Evolutionary conservation across 35 echinoderm and acorn worm genomes (phyloP), one percentile per base, ranked within the genome.

Genomic region (Ptychodera flava): DNA sequence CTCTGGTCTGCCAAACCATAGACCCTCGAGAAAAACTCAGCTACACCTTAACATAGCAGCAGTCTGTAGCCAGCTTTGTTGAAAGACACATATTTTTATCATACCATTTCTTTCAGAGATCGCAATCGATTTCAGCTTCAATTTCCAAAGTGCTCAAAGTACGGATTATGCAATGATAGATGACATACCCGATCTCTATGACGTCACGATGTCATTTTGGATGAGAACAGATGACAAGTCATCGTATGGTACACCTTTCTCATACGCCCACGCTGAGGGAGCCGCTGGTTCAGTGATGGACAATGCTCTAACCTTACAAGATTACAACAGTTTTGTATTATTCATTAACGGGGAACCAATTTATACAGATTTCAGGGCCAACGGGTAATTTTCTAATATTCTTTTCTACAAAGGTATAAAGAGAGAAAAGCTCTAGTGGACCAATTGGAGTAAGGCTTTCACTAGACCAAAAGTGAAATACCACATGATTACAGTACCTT

Each of bases 261-360:
- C 92, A 0, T 94, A 94, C 37, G 87, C 88, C 6, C 45, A 64
- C 22, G 77, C 82, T 0, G 33, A 31, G 16, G 36, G 33, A 0
- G 33, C 53, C 16, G 85, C 79, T 77, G 89, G 79, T 1, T 76
- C 34, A 2, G 80, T 90, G 16, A 35, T 90, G 14, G 92, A 94
- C 82, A 94, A 94, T 35, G 85, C 89, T n/a, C 37, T 94, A 16
- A 88, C 92, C 6, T 45, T 94, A 31, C 80, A 84, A 16, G 89
- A 94, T 80, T 94, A 94, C 82, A 94, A 94, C 53, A 94, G 82
- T 36, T 88, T 94, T 31, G 85, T 86, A 16, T 33, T 94, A 32
- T 87, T 80, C 76, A 31, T 94, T 30, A 94, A 94, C 82, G 92
- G 92, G 0, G 80, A 94, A 64, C 29, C 81, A 37, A 82, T 81